Percentiles rank a stretch among this genome's conserved stretches.
phyloP scores from a whole-genome alignment of 2,113 vertebrate species.

The Equus przewalskii region DNA sequence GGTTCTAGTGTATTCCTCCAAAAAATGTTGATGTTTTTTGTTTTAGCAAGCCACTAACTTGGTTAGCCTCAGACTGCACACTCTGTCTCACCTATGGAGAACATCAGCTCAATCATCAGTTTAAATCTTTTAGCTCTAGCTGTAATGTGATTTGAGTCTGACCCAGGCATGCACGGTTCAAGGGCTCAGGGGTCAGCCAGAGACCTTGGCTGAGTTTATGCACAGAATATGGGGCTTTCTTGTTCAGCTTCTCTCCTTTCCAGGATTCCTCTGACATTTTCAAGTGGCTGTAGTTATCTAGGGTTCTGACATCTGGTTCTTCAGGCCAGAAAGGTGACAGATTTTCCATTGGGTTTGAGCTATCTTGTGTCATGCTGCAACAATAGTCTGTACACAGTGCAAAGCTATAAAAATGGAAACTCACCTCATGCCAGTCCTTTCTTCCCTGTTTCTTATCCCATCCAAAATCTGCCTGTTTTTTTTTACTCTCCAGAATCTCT shows the following conservation, averaged over 20 bases:
- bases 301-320: conserved; percentile 24
- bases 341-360: not conserved
- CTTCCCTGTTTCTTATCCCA: not conserved
- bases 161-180: not conserved
- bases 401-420: not conserved
- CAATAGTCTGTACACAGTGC: not conserved
- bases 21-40: not conserved
- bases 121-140: not conserved
- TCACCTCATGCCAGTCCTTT: not conserved
- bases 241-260: not conserved
- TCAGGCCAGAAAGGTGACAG: not conserved
- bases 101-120: not conserved
- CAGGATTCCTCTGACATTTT: not conserved
- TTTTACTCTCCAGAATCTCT: not conserved
- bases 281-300: not conserved
- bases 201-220: not conserved
- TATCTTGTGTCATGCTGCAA: not conserved
- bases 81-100: not conserved
- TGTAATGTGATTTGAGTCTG: not conserved
- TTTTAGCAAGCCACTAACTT: not conserved
- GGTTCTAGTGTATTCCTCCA: conserved; percentile 3
- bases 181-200: not conserved
- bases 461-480: not conserved
- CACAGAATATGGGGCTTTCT: not conserved
- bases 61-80: not conserved